phyloP scores from a whole-genome alignment of 2,113 vertebrate species.

The Solenodon paradoxus region DNA sequence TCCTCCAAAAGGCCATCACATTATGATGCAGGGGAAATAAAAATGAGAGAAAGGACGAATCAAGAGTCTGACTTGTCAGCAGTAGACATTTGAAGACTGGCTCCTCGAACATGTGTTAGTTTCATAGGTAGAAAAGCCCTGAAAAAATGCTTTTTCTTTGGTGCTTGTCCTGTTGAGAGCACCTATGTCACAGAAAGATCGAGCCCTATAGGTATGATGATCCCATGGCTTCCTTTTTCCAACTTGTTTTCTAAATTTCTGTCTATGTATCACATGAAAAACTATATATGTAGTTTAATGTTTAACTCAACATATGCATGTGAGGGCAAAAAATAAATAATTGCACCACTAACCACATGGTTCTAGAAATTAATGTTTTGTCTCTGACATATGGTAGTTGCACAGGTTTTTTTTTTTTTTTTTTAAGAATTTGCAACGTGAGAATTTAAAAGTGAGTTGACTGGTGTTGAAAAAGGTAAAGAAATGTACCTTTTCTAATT shows the following conservation, averaged over 20 bases:
- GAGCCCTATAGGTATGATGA: not conserved
- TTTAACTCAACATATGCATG: not conserved
- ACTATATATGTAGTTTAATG: not conserved
- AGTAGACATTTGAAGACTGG: not conserved
- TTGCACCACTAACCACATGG: not conserved
- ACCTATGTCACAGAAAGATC: not conserved
- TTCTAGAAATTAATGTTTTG: not conserved
- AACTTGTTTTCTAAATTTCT: not conserved
- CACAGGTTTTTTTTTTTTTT: not conserved
- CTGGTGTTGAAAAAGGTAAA: not conserved
- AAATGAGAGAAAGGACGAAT: not conserved
- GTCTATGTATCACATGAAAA: not conserved
- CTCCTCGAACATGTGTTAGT: not conserved
- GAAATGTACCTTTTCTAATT: not conserved
- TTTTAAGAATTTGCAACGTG: not conserved
- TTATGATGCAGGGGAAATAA: not conserved
- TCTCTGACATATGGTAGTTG: not conserved
- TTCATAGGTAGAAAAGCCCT: not conserved
- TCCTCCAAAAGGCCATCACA: not conserved
- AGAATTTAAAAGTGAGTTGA: not conserved
- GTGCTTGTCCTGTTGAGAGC: not conserved
- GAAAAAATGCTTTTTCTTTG: not conserved
- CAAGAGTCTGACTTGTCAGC: not conserved
- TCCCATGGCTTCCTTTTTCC: not conserved
- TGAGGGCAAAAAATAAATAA: not conserved